Base-by-base conservation (phyloP, 2,113 vertebrate genomes). In the Upupa epops region DNA sequence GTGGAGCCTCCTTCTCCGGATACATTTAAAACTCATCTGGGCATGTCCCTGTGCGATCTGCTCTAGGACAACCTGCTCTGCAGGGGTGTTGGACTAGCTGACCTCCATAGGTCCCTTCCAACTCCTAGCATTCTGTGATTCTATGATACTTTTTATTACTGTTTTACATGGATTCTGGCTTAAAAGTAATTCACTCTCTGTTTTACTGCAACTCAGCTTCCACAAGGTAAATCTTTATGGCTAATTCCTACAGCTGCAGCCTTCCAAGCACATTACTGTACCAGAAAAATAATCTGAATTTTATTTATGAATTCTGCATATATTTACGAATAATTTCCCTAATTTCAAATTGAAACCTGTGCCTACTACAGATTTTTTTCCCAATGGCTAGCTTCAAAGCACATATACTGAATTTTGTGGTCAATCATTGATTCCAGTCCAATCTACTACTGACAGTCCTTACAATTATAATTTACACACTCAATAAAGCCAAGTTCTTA, bases 221-320 rank as follows among this genome's bases (percentile, higher is more conserved):
- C 32, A 73, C 17, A 75, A 89, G 55, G 75, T 69, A 90, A 89
- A 93, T 61, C n/a, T 72, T 78, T n/a, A 90, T 77, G 48, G 90
- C 72, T 81, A 83, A 92, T 89, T 93, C 71, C 78, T 79, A 92
- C 74, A 92, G 84, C 59, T 76, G 74, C 86, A 94, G 71, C 29
- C 55, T 91, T 89, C 78, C 85, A 82, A 89, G 81, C 75, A 70
- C 17, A 46, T 48, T 85, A 70, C 55, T 83, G 72, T 85, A 83
- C 51, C 85, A 92, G 75, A 94, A 93, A 92, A 90, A 86, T 72
- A 84, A 87, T 83, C 61, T 74, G 72, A 63, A 37, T 77, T 85
- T 89, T 89, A 91, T 91, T 91, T 36, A 89, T 87, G 63, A 90
- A 83, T 96, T 93, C 64, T 87, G 71, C 52, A 87, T 89, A 46